A percentile compares a stretch with the other conserved stretches of the same genome.
Conservation (phyloP, 2,797 vertebrate genomes). For the Rhinophrynus dorsalis region DNA sequence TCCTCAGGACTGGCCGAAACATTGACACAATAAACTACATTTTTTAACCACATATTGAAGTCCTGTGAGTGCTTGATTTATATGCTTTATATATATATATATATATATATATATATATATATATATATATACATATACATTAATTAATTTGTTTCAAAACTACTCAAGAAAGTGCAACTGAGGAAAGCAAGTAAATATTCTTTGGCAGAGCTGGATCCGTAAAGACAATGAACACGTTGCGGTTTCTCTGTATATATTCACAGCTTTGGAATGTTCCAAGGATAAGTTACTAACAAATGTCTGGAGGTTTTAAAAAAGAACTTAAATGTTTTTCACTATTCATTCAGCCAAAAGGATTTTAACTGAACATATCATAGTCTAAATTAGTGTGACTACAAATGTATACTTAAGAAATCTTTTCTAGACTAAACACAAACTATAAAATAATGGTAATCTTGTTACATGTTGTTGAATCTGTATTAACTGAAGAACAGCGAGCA, state of each 20-base stretch:
- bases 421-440: background rate
- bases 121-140: no score
- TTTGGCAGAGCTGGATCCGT: background rate
- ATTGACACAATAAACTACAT: no score
- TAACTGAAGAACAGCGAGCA: no score
- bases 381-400: background rate
- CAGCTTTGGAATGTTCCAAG: background rate
- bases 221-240: background rate
- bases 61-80: no score
- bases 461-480: no score
- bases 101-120: no score
- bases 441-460: no score
- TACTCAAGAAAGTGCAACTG: no score
- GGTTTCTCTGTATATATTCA: conserved; percentile 2
- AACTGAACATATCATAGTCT: background rate
- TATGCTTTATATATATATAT: no score
- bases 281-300: conserved; percentile 17
- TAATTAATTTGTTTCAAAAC: no score
- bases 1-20: no score
- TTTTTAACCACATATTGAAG: no score
- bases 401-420: background rate
- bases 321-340: background rate
- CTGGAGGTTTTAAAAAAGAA: background rate
- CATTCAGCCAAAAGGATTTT: background rate
- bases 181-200: background rate